phyloP scores from a whole-genome alignment of 2,113 vertebrate species.

The Anarhynchus alexandrinus region DNA sequence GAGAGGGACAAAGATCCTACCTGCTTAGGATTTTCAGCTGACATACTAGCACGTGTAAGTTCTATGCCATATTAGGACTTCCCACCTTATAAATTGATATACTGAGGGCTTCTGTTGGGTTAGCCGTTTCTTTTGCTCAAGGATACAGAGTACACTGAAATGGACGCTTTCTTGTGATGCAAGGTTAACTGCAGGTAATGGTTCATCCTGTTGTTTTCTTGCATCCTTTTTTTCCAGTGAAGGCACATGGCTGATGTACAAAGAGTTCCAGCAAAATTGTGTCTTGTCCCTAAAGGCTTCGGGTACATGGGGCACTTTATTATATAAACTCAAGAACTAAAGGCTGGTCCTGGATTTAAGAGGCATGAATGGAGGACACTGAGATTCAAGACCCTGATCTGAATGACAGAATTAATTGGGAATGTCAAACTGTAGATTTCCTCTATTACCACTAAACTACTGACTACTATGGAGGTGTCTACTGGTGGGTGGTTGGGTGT shows the following conservation, averaged over 20 bases:
- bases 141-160: neutral
- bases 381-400: neutral
- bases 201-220: neutral
- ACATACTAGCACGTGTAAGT: neutral
- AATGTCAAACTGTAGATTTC: neutral
- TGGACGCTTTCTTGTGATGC: neutral
- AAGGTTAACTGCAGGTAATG: neutral
- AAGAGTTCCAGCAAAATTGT: neutral
- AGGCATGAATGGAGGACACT: neutral
- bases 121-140: neutral
- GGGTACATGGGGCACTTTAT: no score
- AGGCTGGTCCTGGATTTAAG: neutral
- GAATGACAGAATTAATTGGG: neutral
- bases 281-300: neutral
- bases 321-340: neutral
- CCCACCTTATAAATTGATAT: neutral
- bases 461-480: neutral
- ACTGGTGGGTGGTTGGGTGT: accelerated
- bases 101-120: neutral
- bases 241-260: neutral
- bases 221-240: neutral
- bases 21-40: neutral
- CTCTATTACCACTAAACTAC: neutral
- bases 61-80: neutral
- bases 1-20: neutral